Percentiles rank a stretch among this genome's conserved stretches.
phyloP scores from a whole-genome alignment of 1,140 invertebrate species.

The Sitophilus oryzae region DNA sequence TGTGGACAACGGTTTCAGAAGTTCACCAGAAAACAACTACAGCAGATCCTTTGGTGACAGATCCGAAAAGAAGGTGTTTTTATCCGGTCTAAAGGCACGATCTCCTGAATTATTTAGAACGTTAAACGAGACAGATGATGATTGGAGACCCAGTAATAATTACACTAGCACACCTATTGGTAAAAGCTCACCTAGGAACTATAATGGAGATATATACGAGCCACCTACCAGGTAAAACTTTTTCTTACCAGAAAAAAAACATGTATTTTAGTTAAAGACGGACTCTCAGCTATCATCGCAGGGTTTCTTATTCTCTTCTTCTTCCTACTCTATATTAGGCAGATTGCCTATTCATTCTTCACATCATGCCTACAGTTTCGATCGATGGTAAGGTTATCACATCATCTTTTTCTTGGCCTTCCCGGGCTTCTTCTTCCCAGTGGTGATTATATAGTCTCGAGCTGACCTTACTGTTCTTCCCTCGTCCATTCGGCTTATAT shows the following conservation, averaged over 20 bases:
- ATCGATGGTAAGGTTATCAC: too few relatives aligned
- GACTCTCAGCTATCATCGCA: too few relatives aligned
- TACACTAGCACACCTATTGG: slow-evolving; percentile 41
- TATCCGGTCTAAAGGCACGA: slow-evolving; percentile 63
- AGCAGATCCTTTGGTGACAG: slow-evolving; percentile 41
- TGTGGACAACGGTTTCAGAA: slow-evolving; percentile 14
- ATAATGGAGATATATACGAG: slow-evolving; percentile 41
- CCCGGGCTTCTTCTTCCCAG: too few relatives aligned
- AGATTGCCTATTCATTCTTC: too few relatives aligned
- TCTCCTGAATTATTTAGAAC: slow-evolving; percentile 70
- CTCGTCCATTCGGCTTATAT: too few relatives aligned
- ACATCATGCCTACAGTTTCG: too few relatives aligned
- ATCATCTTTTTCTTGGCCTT: too few relatives aligned
- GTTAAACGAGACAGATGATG: slow-evolving; percentile 55
- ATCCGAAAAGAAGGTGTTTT: slow-evolving; percentile 60
- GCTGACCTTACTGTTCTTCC: too few relatives aligned
- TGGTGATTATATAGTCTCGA: too few relatives aligned
- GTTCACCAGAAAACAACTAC: slow-evolving; percentile 9
- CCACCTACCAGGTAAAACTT: slow-evolving; percentile 32
- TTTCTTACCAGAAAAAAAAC: neutral
- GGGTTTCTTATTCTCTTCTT: too few relatives aligned
- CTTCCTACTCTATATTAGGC: too few relatives aligned
- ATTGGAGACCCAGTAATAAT: slow-evolving; percentile 23
- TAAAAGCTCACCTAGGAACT: slow-evolving; percentile 31
- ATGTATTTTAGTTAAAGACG: neutral